Evolutionary conservation across 2,888 invertebrate species (phyloP).

Genomic region (Osmoderma eremita): DNA sequence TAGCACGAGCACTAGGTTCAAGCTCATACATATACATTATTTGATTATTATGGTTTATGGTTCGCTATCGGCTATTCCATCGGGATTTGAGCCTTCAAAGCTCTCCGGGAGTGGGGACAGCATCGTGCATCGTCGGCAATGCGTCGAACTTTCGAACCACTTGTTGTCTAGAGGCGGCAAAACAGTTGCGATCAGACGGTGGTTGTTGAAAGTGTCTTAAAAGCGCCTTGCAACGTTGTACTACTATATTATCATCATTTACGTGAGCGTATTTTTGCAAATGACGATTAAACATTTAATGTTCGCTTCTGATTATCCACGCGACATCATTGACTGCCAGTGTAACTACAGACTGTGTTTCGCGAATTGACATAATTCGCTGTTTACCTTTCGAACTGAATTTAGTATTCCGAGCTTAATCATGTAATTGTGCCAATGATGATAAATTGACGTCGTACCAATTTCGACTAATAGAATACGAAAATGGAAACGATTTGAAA

Average conservation of each 20-base stretch:
- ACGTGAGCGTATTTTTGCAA: slow-evolving; percentile 10
- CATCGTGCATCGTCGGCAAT: slow-evolving; percentile 41
- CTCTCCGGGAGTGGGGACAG: slow-evolving; percentile 34
- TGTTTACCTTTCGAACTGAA: slow-evolving; percentile 15
- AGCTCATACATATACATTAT: slow-evolving; percentile 17
- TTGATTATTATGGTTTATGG: too few species aligned
- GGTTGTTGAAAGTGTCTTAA: slow-evolving; percentile 5
- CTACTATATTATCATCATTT: slow-evolving; percentile 17
- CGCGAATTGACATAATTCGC: slow-evolving; percentile 5
- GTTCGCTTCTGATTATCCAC: not conserved
- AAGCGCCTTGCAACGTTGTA: not conserved
- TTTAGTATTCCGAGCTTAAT: slow-evolving; percentile 25
- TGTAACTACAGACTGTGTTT: slow-evolving; percentile 3
- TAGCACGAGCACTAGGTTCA: slow-evolving; percentile 33
- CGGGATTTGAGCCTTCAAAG: slow-evolving; percentile 36
- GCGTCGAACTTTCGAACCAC: slow-evolving; percentile 45
- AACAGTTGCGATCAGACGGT: slow-evolving; percentile 40
- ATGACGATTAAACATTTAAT: slow-evolving; percentile 26
- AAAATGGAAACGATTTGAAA: slow-evolving; percentile 36
- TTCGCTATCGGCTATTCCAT: slow-evolving; percentile 43
- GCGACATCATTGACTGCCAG: not conserved
- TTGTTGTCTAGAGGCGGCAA: slow-evolving; percentile 42
- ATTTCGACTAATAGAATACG: slow-evolving; percentile 18
- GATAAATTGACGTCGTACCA: slow-evolving; percentile 34
- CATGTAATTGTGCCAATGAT: slow-evolving; percentile 39